These are phyloP conservation scores for Canis aureus DNA, from an alignment of 2,113 vertebrate species.

Conservation along the genomic window DNA sequence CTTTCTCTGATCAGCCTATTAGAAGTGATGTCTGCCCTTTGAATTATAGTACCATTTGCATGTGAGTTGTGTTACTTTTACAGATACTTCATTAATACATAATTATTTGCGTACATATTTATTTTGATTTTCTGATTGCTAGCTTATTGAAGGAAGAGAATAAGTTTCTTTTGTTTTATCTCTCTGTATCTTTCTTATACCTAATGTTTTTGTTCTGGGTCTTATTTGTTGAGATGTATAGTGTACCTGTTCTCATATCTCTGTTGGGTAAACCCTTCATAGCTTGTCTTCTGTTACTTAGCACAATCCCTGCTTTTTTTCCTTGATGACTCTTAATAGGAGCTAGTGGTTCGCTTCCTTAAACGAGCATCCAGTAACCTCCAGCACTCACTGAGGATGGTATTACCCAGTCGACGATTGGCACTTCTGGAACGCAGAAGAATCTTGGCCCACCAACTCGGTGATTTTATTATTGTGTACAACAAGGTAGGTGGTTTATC, in stretches of 20 bases:
- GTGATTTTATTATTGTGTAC: conserved; percentile 94
- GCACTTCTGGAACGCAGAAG: conserved; percentile 90
- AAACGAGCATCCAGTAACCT: conserved; percentile 94
- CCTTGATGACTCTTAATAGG: conserved; percentile 86
- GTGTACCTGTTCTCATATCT: not conserved
- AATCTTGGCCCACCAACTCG: conserved; percentile 94
- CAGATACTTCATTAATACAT: not conserved
- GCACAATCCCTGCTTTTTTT: not conserved
- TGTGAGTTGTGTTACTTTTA: not conserved
- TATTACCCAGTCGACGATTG: conserved; percentile 90
- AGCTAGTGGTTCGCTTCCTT: conserved; percentile 96
- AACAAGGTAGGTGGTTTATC: conserved; percentile 89
- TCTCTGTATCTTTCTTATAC: not conserved
- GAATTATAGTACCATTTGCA: not conserved
- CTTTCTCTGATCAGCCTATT: not conserved
- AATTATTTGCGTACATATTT: not conserved
- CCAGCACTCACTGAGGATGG: conserved; percentile 91
- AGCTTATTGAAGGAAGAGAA: not conserved
- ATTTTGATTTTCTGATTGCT: conserved; percentile 47
- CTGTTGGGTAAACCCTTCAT: not conserved
- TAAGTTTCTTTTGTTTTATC: not conserved
- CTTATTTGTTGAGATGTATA: not conserved
- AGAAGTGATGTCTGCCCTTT: not conserved
- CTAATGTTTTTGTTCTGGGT: conserved; percentile 14
- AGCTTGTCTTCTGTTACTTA: conserved; percentile 13